Evolutionary conservation across 2,797 vertebrate species (phyloP), one percentile per base, ranked within the genome.

Genomic region (Rachycentron canadum): DNA sequence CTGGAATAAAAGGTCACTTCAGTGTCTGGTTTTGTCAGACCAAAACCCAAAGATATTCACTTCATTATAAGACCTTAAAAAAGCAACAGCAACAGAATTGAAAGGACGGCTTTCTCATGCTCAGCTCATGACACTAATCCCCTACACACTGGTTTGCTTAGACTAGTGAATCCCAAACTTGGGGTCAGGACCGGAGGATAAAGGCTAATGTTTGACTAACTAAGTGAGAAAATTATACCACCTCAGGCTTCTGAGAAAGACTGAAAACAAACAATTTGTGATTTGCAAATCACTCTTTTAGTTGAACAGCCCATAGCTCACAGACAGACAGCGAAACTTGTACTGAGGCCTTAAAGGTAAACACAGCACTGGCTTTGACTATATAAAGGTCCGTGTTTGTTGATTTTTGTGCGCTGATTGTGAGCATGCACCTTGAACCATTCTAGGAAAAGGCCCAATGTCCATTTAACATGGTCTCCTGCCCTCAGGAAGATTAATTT

Each of bases 401-500:
- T 23, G 30, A 57, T 36, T 50, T 23, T 36, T 69, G 14, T 32
- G 7, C 2, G 4, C 10, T 21, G 9, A 55, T 26, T 32, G 30
- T 32, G 30, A 32, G 7, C 55, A 4, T 19, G 7, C 12, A 45
- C 16, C n/a, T 19, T 34, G 5, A 25, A 58, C 36, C 34, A 14
- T 49, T n/a, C 45, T 7, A 3, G 17, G 12, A 43, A 55, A 61
- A 52, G 56, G n/a, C 55, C 14, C 38, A 58, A 11, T 34, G 19
- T 52, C 70, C 55, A 53, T 73, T 72, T 41, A 59, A 60, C 36
- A 63, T 40, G 14, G 73, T 13, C 25, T 30, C 23, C 30, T 56
- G 32, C 17, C 34, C 57, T 30, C 11, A n/a, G 45, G 52, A 49
- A 69, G 64, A 72, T 73, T 67, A 1, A 78, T 83, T 79, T 41